Percentiles rank a stretch among this genome's conserved stretches.
phyloP scores from a whole-genome alignment of 2,888 invertebrate genomes.

The Yponomeuta evonymella region DNA sequence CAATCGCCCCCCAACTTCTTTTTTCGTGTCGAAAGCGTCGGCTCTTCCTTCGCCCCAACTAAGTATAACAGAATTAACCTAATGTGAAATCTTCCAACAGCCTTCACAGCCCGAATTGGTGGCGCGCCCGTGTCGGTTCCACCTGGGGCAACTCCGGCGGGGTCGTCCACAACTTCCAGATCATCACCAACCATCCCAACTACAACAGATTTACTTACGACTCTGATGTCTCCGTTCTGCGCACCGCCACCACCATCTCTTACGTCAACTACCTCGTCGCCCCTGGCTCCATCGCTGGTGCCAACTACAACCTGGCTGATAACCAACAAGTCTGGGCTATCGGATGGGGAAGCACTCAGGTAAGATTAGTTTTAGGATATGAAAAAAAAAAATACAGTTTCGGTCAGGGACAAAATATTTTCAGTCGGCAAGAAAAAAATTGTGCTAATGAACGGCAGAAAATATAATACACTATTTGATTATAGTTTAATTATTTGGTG shows the following conservation, averaged over 20 bases:
- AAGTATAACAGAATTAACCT: background rate
- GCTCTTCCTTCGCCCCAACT: too few species aligned
- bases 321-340: constrained; percentile 19
- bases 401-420: too few species aligned
- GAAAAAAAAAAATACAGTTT: too few species aligned
- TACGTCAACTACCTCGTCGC: constrained; percentile 11
- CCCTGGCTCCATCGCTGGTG: constrained; percentile 18
- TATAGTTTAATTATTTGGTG: too few species aligned
- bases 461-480: too few species aligned
- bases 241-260: constrained; percentile 9
- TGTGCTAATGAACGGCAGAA: too few species aligned
- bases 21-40: too few species aligned
- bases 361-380: constrained; percentile 11
- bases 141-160: constrained; percentile 18
- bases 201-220: constrained; percentile 12
- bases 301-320: constrained; percentile 17
- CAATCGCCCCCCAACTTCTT: background rate
- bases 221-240: constrained; percentile 14
- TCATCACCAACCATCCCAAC: constrained; percentile 10
- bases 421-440: too few species aligned
- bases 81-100: constrained; percentile 2
- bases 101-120: background rate
- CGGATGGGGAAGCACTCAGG: constrained; percentile 21
- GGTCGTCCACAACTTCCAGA: background rate
- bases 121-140: constrained; percentile 16